Percentiles rank a stretch among this genome's conserved stretches.
These are phyloP conservation scores for Andrena haemorrhoa DNA, from an alignment of 2,888 invertebrate species.

Conservation along the genomic window DNA sequence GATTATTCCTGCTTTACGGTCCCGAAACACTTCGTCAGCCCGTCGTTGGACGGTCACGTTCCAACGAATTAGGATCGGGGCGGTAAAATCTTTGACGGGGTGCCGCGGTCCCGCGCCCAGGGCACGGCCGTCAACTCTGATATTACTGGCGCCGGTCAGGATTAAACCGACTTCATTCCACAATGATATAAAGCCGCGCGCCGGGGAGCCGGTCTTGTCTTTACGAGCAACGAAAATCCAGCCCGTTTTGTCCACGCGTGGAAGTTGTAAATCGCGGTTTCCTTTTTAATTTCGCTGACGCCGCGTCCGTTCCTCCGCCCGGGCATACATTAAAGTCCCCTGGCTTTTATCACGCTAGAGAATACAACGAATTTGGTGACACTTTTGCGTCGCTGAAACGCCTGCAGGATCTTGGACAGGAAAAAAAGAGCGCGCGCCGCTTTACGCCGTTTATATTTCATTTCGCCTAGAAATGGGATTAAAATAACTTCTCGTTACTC, in stretches of 20 bases:
- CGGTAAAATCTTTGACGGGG: slow-evolving; percentile 46
- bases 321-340: slow-evolving; percentile 26
- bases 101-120: slow-evolving; percentile 10
- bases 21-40: slow-evolving; percentile 32
- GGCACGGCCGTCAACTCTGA: slow-evolving; percentile 35
- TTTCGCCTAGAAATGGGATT: too few relatives aligned
- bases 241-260: slow-evolving; percentile 38
- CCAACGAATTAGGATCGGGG: slow-evolving; percentile 47
- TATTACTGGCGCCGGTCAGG: slow-evolving; percentile 39
- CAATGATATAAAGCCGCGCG: slow-evolving; percentile 38
- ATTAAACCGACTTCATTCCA: slow-evolving; percentile 59
- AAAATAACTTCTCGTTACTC: too few relatives aligned
- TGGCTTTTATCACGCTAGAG: neutral
- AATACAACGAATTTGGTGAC: slow-evolving; percentile 9
- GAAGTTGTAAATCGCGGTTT: slow-evolving; percentile 40
- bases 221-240: slow-evolving; percentile 43
- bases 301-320: slow-evolving; percentile 17
- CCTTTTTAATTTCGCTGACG: slow-evolving; percentile 49
- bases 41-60: slow-evolving; percentile 26
- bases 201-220: neutral
- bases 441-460: too few relatives aligned
- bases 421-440: neutral
- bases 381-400: slow-evolving; percentile 37
- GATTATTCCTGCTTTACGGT: slow-evolving; percentile 48
- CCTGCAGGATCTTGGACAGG: slow-evolving; percentile 5